These are phyloP conservation scores for Varanus komodoensis DNA, from an alignment of 2,113 vertebrate species.

Conservation along the genomic window DNA sequence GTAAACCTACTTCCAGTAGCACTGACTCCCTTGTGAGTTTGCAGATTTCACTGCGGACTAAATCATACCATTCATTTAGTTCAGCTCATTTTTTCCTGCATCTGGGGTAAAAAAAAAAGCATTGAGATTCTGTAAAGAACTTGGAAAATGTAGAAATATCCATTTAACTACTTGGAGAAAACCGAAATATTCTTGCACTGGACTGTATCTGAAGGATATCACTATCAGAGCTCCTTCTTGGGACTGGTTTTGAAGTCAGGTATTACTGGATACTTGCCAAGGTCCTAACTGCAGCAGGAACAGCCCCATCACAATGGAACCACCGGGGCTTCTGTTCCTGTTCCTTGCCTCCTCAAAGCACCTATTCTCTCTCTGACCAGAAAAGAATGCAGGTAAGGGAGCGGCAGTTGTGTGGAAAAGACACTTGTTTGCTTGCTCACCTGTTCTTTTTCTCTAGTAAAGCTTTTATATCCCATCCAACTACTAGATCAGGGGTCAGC, in stretches of 20 bases:
- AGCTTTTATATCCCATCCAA: too few relatives aligned
- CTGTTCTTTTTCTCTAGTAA: too few relatives aligned
- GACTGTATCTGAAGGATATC: slow-evolving; percentile 25
- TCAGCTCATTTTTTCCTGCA: background rate
- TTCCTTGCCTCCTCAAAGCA: background rate
- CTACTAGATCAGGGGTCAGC: too few relatives aligned
- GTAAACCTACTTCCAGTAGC: too few relatives aligned
- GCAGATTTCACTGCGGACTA: too few relatives aligned
- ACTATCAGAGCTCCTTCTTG: slow-evolving; percentile 2
- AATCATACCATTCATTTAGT: background rate
- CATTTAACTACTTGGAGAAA: background rate
- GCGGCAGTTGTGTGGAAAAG: background rate
- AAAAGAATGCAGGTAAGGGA: background rate
- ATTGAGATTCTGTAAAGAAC: background rate
- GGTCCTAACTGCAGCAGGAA: background rate
- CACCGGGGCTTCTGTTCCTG: background rate
- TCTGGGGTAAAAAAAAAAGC: background rate
- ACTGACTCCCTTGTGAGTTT: too few relatives aligned
- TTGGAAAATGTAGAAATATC: background rate
- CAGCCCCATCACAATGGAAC: background rate
- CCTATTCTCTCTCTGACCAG: background rate
- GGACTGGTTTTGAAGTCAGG: background rate
- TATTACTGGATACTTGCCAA: background rate
- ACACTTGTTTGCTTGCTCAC: background rate
- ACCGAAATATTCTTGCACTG: background rate